Evolutionary conservation across 2,888 invertebrate genomes (phyloP).

Genomic region (Troides aeacus): DNA sequence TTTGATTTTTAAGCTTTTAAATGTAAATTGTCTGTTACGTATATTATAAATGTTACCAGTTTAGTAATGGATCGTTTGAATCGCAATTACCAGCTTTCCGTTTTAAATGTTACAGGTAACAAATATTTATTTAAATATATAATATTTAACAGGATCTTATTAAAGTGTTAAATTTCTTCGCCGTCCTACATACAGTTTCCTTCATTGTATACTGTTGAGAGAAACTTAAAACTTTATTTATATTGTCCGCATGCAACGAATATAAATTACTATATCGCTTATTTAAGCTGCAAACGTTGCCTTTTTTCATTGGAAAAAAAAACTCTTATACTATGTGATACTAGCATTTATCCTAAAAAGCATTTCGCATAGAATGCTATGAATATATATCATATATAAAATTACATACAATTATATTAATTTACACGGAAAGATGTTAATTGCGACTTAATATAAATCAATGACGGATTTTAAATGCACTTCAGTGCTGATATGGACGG

Average conservation of each 20-base stretch:
- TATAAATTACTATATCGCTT: background rate
- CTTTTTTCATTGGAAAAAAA: background rate
- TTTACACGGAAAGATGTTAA: slow-evolving; percentile 6
- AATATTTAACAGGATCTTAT: background rate
- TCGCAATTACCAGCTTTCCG: slow-evolving; percentile 13
- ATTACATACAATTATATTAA: background rate
- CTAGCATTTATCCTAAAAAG: background rate
- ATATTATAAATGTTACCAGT: slow-evolving; percentile 10
- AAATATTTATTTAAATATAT: background rate
- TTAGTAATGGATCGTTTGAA: background rate
- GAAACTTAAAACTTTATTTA: background rate
- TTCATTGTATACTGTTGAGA: background rate
- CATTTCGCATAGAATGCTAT: background rate
- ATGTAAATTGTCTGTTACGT: slow-evolving; percentile 10
- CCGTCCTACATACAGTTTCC: background rate
- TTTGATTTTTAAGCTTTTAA: slow-evolving; percentile 18
- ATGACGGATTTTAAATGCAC: slow-evolving; percentile 12
- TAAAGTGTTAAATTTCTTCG: background rate
- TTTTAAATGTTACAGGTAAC: background rate
- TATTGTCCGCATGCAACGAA: background rate
- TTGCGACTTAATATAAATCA: slow-evolving; percentile 4
- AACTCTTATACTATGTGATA: background rate
- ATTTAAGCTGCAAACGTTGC: background rate
- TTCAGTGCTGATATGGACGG: slow-evolving; percentile 2
- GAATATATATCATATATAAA: background rate